A percentile compares a stretch with the other conserved stretches of the same genome.
Evolutionary conservation across 2,888 invertebrate genomes (phyloP).

Genomic region (Aspidapion aeneum): DNA sequence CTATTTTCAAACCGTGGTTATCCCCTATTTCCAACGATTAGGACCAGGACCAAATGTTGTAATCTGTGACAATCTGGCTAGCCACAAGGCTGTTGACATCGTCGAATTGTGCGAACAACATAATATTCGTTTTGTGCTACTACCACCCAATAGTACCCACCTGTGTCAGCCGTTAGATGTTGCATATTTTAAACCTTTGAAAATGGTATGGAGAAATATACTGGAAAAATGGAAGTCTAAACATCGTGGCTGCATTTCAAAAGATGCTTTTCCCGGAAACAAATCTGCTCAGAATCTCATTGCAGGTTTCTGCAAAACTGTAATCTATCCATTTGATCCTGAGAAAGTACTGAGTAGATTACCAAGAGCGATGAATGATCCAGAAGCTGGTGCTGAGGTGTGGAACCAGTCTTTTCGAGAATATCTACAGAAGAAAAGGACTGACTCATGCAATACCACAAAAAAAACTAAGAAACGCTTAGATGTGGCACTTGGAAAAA

Average conservation of each 20-base stretch:
- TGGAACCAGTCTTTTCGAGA: neutral
- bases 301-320: neutral
- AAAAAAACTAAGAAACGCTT: neutral
- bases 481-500: neutral
- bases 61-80: constrained; percentile 3
- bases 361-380: neutral
- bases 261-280: too few relatives aligned
- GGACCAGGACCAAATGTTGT: neutral
- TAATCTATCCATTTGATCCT: neutral
- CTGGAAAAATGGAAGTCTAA: neutral
- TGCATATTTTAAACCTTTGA: neutral
- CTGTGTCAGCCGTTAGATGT: neutral
- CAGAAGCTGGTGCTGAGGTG: neutral
- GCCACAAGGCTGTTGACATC: neutral
- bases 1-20: neutral
- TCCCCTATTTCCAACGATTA: constrained; percentile 4
- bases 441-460: neutral
- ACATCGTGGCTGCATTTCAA: too few relatives aligned
- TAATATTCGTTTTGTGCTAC: constrained; percentile 6
- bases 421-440: neutral
- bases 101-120: neutral
- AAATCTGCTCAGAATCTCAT: neutral
- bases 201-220: neutral
- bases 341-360: neutral
- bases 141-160: neutral